These are phyloP conservation scores for Pachypsylla venusta DNA, from an alignment of 1,140 invertebrate species.

Conservation along the genomic window DNA sequence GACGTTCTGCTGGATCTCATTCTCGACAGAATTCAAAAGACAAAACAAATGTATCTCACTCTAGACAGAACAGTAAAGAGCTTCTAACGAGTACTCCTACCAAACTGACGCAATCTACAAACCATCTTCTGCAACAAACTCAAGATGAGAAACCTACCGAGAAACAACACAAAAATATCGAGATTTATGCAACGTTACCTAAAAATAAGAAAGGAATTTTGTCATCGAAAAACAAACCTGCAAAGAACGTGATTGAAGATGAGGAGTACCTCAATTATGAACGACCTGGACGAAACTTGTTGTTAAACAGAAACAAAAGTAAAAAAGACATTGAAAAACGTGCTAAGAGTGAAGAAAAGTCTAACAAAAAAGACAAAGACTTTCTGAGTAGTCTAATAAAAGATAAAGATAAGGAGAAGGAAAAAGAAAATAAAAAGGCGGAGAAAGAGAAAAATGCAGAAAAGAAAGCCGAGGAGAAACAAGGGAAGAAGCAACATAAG, in stretches of 20 bases:
- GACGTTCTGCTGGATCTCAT: slow-evolving; percentile 32
- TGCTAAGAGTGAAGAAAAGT: slow-evolving; percentile 64
- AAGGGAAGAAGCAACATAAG: slow-evolving; percentile 80
- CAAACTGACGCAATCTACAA: slow-evolving; percentile 10
- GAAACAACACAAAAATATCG: slow-evolving; percentile 53
- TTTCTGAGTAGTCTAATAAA: slow-evolving; percentile 24
- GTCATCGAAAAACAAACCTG: slow-evolving; percentile 22
- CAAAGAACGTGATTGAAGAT: slow-evolving; percentile 46
- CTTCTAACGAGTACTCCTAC: slow-evolving; percentile 33
- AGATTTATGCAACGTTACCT: slow-evolving; percentile 80
- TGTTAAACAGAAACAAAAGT: slow-evolving; percentile 40
- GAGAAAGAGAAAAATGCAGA: slow-evolving; percentile 37
- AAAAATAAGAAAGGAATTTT: slow-evolving; percentile 54
- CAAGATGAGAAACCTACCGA: slow-evolving; percentile 25
- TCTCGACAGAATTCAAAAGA: slow-evolving; percentile 49
- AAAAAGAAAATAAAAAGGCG: slow-evolving; percentile 9
- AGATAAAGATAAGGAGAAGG: slow-evolving; percentile 19
- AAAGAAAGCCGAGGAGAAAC: slow-evolving; percentile 48
- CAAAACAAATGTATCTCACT: slow-evolving; percentile 38
- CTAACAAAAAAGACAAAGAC: slow-evolving; percentile 38
- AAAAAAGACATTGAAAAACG: slow-evolving; percentile 60
- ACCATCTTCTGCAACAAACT: slow-evolving; percentile 13
- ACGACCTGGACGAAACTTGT: slow-evolving; percentile 44
- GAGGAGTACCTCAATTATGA: slow-evolving; percentile 50
- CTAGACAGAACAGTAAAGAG: slow-evolving; percentile 46